Percentiles rank a stretch among this genome's conserved stretches.
phyloP scores from a whole-genome alignment of 2,888 invertebrate species.

The Lasioglossum oenotherae region DNA sequence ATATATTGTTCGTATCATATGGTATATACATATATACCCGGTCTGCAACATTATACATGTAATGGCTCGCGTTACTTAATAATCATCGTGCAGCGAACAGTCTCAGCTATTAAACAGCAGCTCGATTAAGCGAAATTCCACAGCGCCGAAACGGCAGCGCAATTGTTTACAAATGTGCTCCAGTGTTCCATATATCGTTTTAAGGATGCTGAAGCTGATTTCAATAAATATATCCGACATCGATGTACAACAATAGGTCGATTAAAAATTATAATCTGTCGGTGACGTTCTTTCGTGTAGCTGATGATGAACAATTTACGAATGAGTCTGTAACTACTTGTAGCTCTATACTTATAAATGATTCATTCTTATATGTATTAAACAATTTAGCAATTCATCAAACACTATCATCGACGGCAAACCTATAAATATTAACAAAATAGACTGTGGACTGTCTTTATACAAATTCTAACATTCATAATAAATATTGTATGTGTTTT shows the following conservation, averaged over 20 bases:
- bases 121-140: constrained; percentile 10
- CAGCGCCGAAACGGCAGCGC: not conserved
- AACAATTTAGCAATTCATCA: not conserved
- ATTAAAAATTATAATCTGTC: constrained; percentile 53
- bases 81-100: not conserved
- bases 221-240: constrained; percentile 4
- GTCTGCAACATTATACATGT: not conserved
- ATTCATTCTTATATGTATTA: not conserved
- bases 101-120: not conserved
- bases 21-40: not conserved
- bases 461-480: not conserved
- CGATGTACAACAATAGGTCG: constrained; percentile 26
- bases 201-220: constrained; percentile 19
- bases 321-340: not conserved
- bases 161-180: constrained; percentile 61
- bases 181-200: constrained; percentile 55
- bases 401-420: not conserved
- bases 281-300: constrained; percentile 17
- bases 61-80: not conserved
- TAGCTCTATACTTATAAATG: not conserved
- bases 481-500: not conserved
- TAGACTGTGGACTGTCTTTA: not conserved
- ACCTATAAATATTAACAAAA: too few species aligned
- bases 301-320: not conserved
- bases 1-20: not conserved